Evolutionary conservation across 2,113 vertebrate species (phyloP).

Genomic region (Okapia johnstoni): DNA sequence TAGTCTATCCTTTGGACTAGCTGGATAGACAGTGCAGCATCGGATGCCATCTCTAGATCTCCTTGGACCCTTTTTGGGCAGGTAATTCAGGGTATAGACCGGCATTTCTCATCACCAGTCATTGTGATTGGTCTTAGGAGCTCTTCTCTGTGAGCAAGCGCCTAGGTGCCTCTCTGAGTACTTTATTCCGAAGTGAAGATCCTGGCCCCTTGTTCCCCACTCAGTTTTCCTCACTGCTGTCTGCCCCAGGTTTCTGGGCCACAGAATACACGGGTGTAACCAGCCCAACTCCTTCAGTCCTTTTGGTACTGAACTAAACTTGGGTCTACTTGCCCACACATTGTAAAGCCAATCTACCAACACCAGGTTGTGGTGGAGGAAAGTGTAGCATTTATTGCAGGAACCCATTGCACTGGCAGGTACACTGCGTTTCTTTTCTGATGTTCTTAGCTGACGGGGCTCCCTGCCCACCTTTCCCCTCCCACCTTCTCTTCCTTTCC

Average conservation of each 20-base stretch:
- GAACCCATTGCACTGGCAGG: neutral
- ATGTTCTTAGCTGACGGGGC: neutral
- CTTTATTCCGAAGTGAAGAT: neutral
- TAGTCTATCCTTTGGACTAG: neutral
- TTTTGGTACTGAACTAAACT: neutral
- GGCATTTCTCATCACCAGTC: too few species aligned
- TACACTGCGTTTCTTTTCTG: neutral
- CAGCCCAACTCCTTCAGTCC: too few species aligned
- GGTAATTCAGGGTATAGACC: neutral
- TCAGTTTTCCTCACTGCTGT: neutral
- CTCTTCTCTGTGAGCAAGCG: neutral
- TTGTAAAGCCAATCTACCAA: neutral
- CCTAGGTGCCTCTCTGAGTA: neutral
- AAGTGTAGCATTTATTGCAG: neutral
- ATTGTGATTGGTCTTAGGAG: neutral
- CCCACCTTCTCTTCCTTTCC: neutral
- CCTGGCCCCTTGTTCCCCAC: accelerated
- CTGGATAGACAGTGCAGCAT: neutral
- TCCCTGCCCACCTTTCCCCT: too few species aligned
- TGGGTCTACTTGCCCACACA: neutral
- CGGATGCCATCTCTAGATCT: neutral
- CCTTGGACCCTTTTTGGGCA: neutral
- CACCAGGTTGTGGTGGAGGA: neutral
- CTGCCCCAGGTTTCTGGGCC: neutral
- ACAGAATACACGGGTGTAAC: neutral